Evolutionary conservation across 2,113 vertebrate genomes (phyloP), one percentile per base, ranked within the genome.

Genomic region (Notechis scutatus): DNA sequence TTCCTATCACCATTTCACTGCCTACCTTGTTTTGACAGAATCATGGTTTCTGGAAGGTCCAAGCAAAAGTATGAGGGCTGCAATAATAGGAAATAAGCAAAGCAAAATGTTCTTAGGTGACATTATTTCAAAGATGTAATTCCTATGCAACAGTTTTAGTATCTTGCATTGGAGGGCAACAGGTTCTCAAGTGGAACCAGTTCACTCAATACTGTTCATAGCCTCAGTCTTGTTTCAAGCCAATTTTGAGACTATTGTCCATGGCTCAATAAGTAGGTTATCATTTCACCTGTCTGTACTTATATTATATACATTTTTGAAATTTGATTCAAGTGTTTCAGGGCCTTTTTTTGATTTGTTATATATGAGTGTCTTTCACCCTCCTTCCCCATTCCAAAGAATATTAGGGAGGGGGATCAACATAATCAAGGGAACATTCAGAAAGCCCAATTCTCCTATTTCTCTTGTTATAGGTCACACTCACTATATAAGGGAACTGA

Each of bases 1-100:
- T 93, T 96, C 95, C 91, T 96, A 69, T 74, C 85, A 93, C 88
- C 8, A 15, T 54, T 57, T 86, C 18, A 20, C 69, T 61, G 54
- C 39, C 29, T 34, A 20, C 50, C 45, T 94, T 96, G 34, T 95
- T 96, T 93, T 97, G 86, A 90, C 96, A 88, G 92, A 93, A 45
- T 57, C 34, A 14, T 39, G 42, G 54, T 29, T 92, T 90, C 8
- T 57, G 93, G 95, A 89, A 92, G 15, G 54, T 64, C 69, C 61
- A 39, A 23, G 23, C 69, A 15, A 11, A 94, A 90, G 6, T 81
- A 92, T 26, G 92, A 54, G 15, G 57, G 0, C 14, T 74, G 9
- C 45, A 56, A 24, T 54, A 56, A 15, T 56, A 56, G 47, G 55
- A 61, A 85, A 57, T 59, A 23, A 45, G 74, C 11, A 26, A 89